Evolutionary conservation across 53 echinoderm and acorn worm species (phyloP).

Genomic region (Paracentrotus lividus): DNA sequence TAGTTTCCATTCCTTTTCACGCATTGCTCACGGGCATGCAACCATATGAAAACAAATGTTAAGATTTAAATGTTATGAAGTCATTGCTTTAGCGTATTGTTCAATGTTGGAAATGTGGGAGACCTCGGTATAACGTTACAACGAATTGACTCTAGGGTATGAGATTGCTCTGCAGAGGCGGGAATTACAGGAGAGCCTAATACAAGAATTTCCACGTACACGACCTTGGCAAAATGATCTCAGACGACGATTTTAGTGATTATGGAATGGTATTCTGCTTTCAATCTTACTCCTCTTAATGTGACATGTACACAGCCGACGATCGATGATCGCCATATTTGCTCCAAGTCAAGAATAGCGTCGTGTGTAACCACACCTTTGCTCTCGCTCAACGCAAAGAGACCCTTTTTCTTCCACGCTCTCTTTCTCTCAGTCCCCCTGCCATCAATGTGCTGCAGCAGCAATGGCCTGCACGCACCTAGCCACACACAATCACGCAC

Average conservation of each 20-base stretch:
- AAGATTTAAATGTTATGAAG: neutral
- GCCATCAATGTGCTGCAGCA: constrained; percentile 39
- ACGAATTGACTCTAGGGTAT: neutral
- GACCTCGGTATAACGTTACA: too few relatives aligned
- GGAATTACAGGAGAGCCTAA: constrained; percentile 2
- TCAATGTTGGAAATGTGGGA: too few relatives aligned
- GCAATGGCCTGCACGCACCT: constrained; percentile 29
- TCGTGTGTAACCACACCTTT: constrained; percentile 64
- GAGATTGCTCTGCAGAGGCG: neutral
- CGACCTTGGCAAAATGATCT: constrained; percentile 40
- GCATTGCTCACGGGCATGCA: too few relatives aligned
- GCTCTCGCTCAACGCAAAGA: constrained; percentile 29
- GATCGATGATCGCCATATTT: constrained; percentile 62
- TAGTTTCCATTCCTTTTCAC: too few relatives aligned
- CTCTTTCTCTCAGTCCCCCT: too few relatives aligned
- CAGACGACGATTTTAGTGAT: constrained; percentile 48
- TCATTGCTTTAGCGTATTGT: too few relatives aligned
- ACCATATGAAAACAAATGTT: too few relatives aligned
- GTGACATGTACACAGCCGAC: constrained; percentile 40
- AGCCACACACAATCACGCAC: constrained; percentile 24
- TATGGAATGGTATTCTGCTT: constrained; percentile 16
- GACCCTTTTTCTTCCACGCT: neutral
- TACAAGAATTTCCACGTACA: constrained; percentile 44
- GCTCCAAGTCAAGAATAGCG: constrained; percentile 70
- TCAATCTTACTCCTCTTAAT: constrained; percentile 52